A percentile compares a stretch with the other conserved stretches of the same genome.
Evolutionary conservation across 2,113 vertebrate species (phyloP).

Genomic region (Ptychochromis oligacanthus): DNA sequence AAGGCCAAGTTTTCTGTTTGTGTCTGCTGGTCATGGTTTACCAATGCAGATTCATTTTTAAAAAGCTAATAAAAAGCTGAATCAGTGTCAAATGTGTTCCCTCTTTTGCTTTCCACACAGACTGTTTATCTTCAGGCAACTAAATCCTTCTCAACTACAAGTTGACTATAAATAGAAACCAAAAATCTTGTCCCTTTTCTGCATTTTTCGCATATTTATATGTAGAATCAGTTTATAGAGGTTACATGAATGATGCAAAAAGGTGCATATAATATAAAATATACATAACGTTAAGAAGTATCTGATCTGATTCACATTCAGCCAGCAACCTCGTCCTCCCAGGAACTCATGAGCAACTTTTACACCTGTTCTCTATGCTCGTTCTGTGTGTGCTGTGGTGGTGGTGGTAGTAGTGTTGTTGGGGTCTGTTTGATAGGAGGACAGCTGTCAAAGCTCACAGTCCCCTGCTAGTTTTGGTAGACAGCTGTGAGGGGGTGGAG

Average conservation of each 20-base stretch:
- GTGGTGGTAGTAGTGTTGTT: neutral
- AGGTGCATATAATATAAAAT: neutral
- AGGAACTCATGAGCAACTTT: constrained; percentile 31
- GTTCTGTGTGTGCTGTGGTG: constrained; percentile 16
- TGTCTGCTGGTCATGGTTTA: neutral
- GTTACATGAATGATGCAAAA: neutral
- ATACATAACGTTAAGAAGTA: neutral
- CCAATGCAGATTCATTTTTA: neutral
- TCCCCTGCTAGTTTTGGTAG: constrained; percentile 64
- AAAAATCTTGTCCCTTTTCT: neutral
- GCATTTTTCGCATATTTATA: neutral
- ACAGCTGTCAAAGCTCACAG: constrained; percentile 76
- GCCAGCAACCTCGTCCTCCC: constrained; percentile 33
- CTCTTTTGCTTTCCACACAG: neutral
- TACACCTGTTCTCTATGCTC: constrained; percentile 46
- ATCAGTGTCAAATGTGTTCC: neutral
- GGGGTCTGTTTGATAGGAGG: constrained; percentile 31
- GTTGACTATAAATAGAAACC: neutral
- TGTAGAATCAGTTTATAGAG: neutral
- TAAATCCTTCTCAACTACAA: neutral
- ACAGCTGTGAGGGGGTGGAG: constrained; percentile 58
- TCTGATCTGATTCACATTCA: constrained; percentile 18
- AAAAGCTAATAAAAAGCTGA: neutral
- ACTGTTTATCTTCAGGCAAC: neutral
- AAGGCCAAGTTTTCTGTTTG: neutral